Evolutionary conservation across 1,140 invertebrate genomes (phyloP), one percentile per base, ranked within the genome.

Genomic region (Drosophila nasuta): DNA sequence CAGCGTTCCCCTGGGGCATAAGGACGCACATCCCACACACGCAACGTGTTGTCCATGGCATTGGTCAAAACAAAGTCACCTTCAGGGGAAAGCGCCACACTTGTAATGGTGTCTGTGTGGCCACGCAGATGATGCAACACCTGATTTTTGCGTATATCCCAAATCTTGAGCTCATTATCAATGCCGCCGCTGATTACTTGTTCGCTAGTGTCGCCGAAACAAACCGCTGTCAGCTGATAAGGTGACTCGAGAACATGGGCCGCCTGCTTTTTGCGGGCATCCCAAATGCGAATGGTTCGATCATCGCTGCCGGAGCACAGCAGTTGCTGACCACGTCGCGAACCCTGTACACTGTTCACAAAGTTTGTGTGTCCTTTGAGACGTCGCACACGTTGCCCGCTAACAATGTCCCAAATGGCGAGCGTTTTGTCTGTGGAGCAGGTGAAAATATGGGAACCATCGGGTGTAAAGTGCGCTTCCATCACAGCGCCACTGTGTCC

Each of bases 121-220:
- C 96, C 96, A 81, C 96, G 95, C 88, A 99, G 94, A 81, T 95
- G 95, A 91, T 98, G 98, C 0, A 98, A 91, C 35, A 98, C 93
- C 62, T 96, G 95, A 92, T 98, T 97, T 92, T 97, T 99, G 54
- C 99, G 94, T 17, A 99, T 94, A 93, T 99, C 99, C 98, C 98
- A 99, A 1, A 99, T 97, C 95, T 99, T 99, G 4, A 99, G 95
- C 66, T 98, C 97, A 93, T 99, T 99, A 92, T 99, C 99, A 54
- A 99, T 97, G 3, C 99, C 99, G 43, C 96, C 98, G 51, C 96
- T 96, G 30, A 96, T 95, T 1, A 97, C 94, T 93, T 98, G 97
- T 91, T 99, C 98, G 0, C 97, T 95, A 6, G 97, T 99, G 86
- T 99, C 98, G 92, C 98, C 99, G 92, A 99, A 99, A 7, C 97